phyloP scores from a whole-genome alignment of 2,888 invertebrate species.

The Caenorhabditis doughertyi region DNA sequence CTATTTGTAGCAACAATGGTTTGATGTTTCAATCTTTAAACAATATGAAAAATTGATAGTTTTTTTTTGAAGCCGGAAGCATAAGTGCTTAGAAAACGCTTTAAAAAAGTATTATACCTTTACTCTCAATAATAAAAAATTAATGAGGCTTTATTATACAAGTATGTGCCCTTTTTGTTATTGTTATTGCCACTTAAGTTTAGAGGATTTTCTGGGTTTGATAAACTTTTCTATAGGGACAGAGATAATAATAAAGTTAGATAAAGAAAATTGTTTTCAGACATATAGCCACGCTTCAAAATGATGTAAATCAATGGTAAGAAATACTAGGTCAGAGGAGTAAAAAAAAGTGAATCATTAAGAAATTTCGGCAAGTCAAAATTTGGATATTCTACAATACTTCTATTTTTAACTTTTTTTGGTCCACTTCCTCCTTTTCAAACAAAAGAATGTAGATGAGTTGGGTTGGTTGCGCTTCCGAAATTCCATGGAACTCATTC shows the following conservation, averaged over 20 bases:
- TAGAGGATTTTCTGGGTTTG: conserved; percentile 1
- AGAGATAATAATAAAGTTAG: too few species aligned
- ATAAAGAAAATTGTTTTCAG: too few species aligned
- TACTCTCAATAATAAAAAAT: conserved; percentile 9
- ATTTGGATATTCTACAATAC: neutral
- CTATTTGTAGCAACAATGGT: neutral
- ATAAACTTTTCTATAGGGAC: too few species aligned
- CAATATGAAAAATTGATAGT: neutral
- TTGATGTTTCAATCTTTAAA: conserved; percentile 14
- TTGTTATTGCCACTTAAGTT: conserved; percentile 26
- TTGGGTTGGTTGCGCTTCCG: neutral
- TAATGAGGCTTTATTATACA: conserved; percentile 15
- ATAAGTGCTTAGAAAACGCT: neutral
- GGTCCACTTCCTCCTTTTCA: neutral
- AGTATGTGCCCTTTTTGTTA: conserved; percentile 1
- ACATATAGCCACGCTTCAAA: too few species aligned
- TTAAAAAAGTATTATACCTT: neutral
- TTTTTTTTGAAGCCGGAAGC: neutral
- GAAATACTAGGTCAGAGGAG: too few species aligned
- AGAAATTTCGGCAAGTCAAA: neutral
- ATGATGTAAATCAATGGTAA: too few species aligned
- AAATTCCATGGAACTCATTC: neutral
- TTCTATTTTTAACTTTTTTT: neutral
- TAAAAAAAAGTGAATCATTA: neutral
- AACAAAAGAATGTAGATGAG: neutral